Evolutionary conservation across 2,797 vertebrate species (phyloP).

Genomic region (Notoglanidium macrostoma): DNA sequence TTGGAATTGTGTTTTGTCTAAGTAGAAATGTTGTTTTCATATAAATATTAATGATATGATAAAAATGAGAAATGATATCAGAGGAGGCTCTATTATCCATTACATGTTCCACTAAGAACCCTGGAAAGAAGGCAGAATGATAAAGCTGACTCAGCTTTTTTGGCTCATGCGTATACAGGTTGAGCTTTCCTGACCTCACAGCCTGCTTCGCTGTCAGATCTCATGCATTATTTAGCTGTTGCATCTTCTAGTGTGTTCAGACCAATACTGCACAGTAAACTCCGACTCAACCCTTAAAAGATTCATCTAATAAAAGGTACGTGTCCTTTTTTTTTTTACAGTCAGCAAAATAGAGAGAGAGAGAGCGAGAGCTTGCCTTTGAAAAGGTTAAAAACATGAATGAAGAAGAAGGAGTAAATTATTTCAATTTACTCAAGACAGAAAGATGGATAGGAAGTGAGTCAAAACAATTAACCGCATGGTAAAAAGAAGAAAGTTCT

Average conservation of each 20-base stretch:
- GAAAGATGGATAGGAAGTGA: not conserved
- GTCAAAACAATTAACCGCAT: not conserved
- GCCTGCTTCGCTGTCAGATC: not conserved
- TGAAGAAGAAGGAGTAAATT: not conserved
- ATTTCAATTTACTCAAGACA: not conserved
- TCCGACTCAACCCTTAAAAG: not conserved
- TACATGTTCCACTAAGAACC: not conserved
- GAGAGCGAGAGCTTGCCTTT: too few relatives aligned
- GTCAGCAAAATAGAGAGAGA: not conserved
- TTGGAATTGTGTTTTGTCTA: too few relatives aligned
- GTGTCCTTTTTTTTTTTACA: not conserved
- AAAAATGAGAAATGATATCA: too few relatives aligned
- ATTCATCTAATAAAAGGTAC: not conserved
- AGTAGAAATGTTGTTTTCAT: too few relatives aligned
- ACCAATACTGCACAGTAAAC: constrained; percentile 11
- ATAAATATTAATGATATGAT: too few relatives aligned
- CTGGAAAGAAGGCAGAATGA: not conserved
- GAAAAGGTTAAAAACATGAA: not conserved
- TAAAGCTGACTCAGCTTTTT: not conserved
- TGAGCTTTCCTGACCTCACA: not conserved
- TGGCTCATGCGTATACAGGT: not conserved
- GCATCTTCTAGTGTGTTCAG: not conserved
- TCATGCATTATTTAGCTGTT: constrained; percentile 48
- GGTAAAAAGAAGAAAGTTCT: not conserved
- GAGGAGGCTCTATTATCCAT: not conserved